phyloP scores from a whole-genome alignment of 2,113 vertebrate species.

The Terrapene triunguis region DNA sequence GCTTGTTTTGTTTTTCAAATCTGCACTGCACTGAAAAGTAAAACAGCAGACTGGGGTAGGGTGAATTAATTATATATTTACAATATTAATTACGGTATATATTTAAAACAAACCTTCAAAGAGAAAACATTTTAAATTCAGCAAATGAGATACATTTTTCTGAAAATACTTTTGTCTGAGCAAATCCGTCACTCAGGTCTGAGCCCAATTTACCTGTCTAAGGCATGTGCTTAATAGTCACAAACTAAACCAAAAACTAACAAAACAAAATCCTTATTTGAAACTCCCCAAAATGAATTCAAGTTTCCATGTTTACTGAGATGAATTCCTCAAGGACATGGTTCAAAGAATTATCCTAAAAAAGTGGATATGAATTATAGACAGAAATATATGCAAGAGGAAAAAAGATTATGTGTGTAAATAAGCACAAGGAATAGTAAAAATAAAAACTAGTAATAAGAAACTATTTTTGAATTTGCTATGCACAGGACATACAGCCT shows the following conservation, averaged over 20 bases:
- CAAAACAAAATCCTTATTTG: background rate
- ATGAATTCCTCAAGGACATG: slow-evolving; percentile 67
- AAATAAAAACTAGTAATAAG: slow-evolving; percentile 66
- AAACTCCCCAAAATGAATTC: slow-evolving; percentile 7
- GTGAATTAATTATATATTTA: background rate
- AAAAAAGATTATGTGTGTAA: slow-evolving; percentile 73
- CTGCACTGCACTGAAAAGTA: background rate
- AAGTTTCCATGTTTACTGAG: slow-evolving; percentile 26
- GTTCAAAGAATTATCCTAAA: slow-evolving; percentile 74
- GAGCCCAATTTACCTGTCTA: background rate
- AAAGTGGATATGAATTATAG: slow-evolving; percentile 78
- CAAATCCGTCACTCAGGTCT: background rate
- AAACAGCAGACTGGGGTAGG: background rate
- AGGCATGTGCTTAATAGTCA: background rate
- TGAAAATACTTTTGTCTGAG: background rate
- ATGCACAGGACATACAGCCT: slow-evolving; percentile 47
- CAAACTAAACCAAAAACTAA: background rate
- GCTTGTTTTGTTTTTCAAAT: slow-evolving; percentile 11
- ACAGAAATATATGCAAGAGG: slow-evolving; percentile 8
- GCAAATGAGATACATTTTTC: background rate
- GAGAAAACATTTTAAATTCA: background rate
- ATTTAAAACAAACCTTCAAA: background rate
- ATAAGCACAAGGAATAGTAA: slow-evolving; percentile 71
- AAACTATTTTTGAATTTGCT: slow-evolving; percentile 41
- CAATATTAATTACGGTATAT: background rate